Percentiles rank a stretch among this genome's conserved stretches.
phyloP scores from a whole-genome alignment of 1,140 invertebrate genomes.

The Drosophila ironensis region DNA sequence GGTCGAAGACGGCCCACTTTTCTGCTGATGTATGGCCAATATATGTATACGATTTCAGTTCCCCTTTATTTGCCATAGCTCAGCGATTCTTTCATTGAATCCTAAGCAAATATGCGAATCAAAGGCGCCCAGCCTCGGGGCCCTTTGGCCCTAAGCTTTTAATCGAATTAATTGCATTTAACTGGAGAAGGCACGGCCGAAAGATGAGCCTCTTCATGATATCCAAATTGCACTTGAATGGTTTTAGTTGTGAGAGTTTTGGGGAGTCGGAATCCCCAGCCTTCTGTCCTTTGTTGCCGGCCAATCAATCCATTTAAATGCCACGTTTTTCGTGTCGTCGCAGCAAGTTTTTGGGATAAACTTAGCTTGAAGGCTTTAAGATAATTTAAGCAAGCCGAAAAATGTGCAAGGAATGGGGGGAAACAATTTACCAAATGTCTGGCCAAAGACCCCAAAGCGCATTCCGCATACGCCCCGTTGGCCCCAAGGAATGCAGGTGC shows the following conservation, averaged over 20 bases:
- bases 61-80: background rate
- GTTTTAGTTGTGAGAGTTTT: too few species aligned
- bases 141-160: conserved; percentile 28
- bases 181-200: too few species aligned
- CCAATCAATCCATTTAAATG: too few species aligned
- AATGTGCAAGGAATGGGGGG: too few species aligned
- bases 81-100: conserved; percentile 10
- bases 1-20: conserved; percentile 4
- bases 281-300: too few species aligned
- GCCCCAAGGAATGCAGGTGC: conserved; percentile 12
- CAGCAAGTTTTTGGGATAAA: too few species aligned
- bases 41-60: background rate
- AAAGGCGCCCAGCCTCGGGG: background rate
- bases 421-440: conserved; percentile 5
- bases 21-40: conserved; percentile 56
- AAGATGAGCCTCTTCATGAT: conserved; percentile 21
- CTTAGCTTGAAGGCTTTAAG: too few species aligned
- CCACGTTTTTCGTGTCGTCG: too few species aligned
- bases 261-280: too few species aligned
- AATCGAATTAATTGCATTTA: conserved; percentile 73
- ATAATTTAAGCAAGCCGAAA: too few species aligned
- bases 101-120: conserved; percentile 35
- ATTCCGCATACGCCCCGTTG: conserved; percentile 31
- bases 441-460: conserved; percentile 9
- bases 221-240: conserved; percentile 56